Evolutionary conservation across 2,797 vertebrate species (phyloP).

Genomic region (Chrosomus eos): DNA sequence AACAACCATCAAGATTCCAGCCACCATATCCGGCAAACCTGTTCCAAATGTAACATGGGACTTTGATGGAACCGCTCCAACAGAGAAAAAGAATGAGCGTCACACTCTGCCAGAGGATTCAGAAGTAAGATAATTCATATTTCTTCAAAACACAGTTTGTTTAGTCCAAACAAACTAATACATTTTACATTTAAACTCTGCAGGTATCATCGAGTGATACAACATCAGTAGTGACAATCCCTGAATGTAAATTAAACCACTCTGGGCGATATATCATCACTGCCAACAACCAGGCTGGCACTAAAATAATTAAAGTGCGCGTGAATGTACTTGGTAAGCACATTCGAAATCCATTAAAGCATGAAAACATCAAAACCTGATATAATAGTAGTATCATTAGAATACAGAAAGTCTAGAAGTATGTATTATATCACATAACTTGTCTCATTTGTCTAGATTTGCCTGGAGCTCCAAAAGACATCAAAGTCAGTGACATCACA

Average conservation of each 20-base stretch:
- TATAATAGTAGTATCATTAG: background rate
- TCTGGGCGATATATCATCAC: conserved; percentile 92
- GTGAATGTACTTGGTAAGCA: conserved; percentile 92
- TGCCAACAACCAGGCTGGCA: conserved; percentile 92
- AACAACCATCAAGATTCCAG: conserved; percentile 86
- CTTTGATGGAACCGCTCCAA: conserved; percentile 92
- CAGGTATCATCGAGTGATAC: conserved; percentile 89
- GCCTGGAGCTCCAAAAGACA: conserved; percentile 91
- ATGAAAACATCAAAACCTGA: conserved; percentile 1
- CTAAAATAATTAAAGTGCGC: conserved; percentile 89
- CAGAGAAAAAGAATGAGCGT: conserved; percentile 87
- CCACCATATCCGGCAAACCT: conserved; percentile 87
- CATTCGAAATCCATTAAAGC: background rate
- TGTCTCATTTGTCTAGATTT: conserved; percentile 78
- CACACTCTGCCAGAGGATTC: conserved; percentile 91
- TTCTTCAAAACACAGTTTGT: conserved; percentile 25
- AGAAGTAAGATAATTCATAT: conserved; percentile 76
- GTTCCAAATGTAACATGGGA: conserved; percentile 92
- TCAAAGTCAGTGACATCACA: conserved; percentile 94
- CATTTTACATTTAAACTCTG: conserved; percentile 15
- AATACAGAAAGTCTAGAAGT: background rate
- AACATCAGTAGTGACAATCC: conserved; percentile 83
- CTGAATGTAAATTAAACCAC: conserved; percentile 86
- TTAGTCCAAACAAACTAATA: conserved; percentile 13
- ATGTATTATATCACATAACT: conserved; percentile 7